phyloP scores from a whole-genome alignment of 2,797 vertebrate species.

The Acrossocheilus wenchowensis region DNA sequence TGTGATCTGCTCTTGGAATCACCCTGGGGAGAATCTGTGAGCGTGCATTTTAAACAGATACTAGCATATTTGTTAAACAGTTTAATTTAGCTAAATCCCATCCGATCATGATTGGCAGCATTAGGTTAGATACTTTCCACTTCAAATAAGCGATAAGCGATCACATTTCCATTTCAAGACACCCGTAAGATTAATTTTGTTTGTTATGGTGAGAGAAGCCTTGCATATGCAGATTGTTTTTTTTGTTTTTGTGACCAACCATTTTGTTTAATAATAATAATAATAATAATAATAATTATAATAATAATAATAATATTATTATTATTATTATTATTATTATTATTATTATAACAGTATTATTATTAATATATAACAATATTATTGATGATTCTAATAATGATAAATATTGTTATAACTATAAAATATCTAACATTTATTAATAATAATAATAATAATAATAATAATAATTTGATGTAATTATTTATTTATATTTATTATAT shows the following conservation, averaged over 20 bases:
- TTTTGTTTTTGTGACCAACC: not conserved
- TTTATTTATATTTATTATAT: too few relatives aligned
- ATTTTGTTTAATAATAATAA: not conserved
- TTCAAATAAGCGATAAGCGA: not conserved
- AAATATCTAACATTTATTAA: not conserved
- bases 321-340: not conserved
- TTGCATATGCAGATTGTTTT: not conserved
- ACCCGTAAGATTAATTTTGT: not conserved
- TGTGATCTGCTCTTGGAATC: conserved; percentile 24
- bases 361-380: too few relatives aligned
- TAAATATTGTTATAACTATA: not conserved
- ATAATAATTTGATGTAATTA: not conserved
- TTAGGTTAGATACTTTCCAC: not conserved
- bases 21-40: conserved; percentile 13
- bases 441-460: too few relatives aligned
- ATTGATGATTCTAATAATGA: not conserved
- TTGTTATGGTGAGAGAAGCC: not conserved
- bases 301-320: too few relatives aligned
- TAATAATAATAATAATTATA: too few relatives aligned
- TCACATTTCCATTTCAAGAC: not conserved
- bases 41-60: conserved; percentile 19
- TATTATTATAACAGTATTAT: too few relatives aligned
- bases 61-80: conserved; percentile 18
- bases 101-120: conserved; percentile 9
- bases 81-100: conserved; percentile 8